A percentile compares a stretch with the other conserved stretches of the same genome.
These are phyloP conservation scores for Ectobius pallidus DNA, from an alignment of 2,888 invertebrate genomes.

Conservation along the genomic window DNA sequence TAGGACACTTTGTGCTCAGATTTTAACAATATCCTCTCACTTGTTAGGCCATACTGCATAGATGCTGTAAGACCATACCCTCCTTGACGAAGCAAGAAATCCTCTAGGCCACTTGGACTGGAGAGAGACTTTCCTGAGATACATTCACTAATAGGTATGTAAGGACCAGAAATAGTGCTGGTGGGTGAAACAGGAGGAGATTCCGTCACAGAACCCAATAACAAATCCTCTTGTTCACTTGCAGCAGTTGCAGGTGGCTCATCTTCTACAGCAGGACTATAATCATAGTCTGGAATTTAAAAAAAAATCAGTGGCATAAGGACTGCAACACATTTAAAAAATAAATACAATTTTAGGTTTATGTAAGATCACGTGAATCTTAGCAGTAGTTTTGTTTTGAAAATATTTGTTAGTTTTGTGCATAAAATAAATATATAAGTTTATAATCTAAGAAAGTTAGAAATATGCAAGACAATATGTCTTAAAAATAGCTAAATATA, in stretches of 20 bases:
- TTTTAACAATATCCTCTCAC: background rate
- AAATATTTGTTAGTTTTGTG: too few species aligned
- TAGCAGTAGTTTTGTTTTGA: too few species aligned
- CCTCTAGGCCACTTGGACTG: conserved; percentile 44
- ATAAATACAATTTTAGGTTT: conserved; percentile 1
- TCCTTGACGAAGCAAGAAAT: conserved; percentile 39
- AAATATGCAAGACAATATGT: too few species aligned
- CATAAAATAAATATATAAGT: too few species aligned
- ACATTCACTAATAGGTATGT: conserved; percentile 92
- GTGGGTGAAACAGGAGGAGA: conserved; percentile 69
- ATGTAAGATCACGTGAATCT: conserved; percentile 1
- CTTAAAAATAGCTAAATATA: too few species aligned
- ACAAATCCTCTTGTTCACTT: conserved; percentile 11
- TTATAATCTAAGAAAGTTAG: too few species aligned
- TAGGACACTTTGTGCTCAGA: background rate
- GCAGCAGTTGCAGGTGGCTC: conserved; percentile 19
- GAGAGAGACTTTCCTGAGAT: conserved; percentile 70
- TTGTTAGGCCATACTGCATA: conserved; percentile 14
- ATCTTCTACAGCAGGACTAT: conserved; percentile 39
- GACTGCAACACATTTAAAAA: too few species aligned
- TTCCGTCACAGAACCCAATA: conserved; percentile 56
- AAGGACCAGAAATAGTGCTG: conserved; percentile 73
- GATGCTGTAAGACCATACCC: conserved; percentile 30
- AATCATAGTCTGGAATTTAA: conserved; percentile 39
- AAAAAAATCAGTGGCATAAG: too few species aligned